phyloP scores from a whole-genome alignment of 2,888 invertebrate species.

The Syritta pipiens region DNA sequence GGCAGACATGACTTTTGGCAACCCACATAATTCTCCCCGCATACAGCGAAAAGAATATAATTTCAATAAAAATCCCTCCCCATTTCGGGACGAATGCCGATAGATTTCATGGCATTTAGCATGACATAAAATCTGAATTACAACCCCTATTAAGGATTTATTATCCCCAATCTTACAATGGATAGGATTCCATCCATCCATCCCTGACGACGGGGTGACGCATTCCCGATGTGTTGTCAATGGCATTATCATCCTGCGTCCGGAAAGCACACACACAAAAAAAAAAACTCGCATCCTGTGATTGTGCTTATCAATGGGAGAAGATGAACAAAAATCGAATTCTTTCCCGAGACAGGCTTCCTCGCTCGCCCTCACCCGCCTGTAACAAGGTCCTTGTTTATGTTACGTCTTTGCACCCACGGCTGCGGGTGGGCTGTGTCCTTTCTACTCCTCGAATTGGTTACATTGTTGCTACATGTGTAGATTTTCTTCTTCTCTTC shows the following conservation, averaged over 20 bases:
- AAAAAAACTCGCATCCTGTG: not conserved
- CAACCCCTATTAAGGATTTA: conserved; percentile 62
- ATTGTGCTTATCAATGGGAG: conserved; percentile 49
- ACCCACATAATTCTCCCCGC: conserved; percentile 17
- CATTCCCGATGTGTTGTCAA: not conserved
- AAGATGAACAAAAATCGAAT: conserved; percentile 45
- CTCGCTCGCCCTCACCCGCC: conserved; percentile 21
- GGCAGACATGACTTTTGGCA: conserved; percentile 24
- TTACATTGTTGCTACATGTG: conserved; percentile 58
- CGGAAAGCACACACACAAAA: not conserved
- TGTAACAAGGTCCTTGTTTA: conserved; percentile 45
- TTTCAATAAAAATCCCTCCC: conserved; percentile 27
- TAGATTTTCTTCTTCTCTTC: conserved; percentile 49
- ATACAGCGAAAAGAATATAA: conserved; percentile 26
- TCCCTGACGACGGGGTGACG: not conserved
- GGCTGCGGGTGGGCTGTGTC: conserved; percentile 17
- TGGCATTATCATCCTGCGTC: conserved; percentile 10
- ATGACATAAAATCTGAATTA: conserved; percentile 64
- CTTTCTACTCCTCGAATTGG: not conserved
- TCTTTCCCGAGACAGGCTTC: conserved; percentile 22
- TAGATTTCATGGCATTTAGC: conserved; percentile 61
- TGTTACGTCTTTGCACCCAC: conserved; percentile 29
- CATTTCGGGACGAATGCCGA: conserved; percentile 1
- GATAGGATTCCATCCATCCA: conserved; percentile 9
- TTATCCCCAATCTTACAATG: conserved; percentile 51